phyloP scores from a whole-genome alignment of 2,113 vertebrate species.

The Rhagologus leucostigma region DNA sequence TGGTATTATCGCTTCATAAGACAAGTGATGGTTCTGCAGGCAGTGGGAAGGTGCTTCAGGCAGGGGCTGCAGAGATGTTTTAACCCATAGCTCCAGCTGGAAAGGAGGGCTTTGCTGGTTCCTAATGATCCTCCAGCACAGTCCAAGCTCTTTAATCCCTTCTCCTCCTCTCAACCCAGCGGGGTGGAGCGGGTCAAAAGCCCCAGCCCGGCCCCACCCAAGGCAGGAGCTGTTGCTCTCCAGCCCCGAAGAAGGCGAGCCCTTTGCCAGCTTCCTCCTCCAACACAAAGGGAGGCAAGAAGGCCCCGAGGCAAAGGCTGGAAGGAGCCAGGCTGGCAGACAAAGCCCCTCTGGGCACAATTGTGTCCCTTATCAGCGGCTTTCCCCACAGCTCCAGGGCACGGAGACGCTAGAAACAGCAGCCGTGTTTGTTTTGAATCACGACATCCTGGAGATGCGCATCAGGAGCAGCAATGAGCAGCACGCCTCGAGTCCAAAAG shows the following conservation, averaged over 20 bases:
- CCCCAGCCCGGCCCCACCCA: background rate
- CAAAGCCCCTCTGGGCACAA: background rate
- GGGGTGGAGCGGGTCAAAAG: background rate
- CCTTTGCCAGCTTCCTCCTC: slow-evolving; percentile 18
- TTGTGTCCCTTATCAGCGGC: background rate
- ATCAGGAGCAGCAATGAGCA: background rate
- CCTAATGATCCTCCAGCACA: background rate
- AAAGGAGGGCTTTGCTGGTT: background rate
- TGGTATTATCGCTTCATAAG: background rate
- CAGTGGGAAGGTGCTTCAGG: background rate
- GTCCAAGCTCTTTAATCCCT: background rate
- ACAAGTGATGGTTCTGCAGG: background rate
- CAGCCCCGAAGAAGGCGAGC: background rate
- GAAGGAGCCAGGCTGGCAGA: background rate
- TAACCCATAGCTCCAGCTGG: background rate
- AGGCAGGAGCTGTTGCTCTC: background rate
- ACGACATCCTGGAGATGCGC: background rate
- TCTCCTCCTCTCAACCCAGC: background rate
- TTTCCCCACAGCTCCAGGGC: background rate
- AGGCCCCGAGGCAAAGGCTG: background rate
- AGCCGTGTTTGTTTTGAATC: background rate
- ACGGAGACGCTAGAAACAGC: background rate
- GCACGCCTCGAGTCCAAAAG: background rate
- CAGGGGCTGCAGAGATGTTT: background rate
- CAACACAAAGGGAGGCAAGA: background rate